Evolutionary conservation across 2,888 invertebrate genomes (phyloP).

Genomic region (Charanyca ferruginea): DNA sequence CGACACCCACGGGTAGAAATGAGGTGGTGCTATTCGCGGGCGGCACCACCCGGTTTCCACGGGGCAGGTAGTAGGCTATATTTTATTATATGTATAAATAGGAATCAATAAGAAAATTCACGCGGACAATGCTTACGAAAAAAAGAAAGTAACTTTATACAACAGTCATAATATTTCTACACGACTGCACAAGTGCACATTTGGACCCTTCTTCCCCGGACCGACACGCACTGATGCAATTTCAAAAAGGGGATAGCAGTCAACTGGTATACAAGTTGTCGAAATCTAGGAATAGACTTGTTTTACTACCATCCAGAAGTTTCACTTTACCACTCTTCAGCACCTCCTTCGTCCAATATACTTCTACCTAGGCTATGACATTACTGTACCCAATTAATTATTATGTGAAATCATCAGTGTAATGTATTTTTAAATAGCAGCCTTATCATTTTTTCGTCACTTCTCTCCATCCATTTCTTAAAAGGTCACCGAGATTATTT

Average conservation of each 20-base stretch:
- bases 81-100: too few species aligned
- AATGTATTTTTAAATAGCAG: not conserved
- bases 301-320: too few species aligned
- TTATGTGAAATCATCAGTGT: too few species aligned
- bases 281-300: not conserved
- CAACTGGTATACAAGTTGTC: constrained; percentile 5
- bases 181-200: constrained; percentile 17
- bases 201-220: constrained; percentile 15
- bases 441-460: constrained; percentile 18
- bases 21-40: too few species aligned
- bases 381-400: not conserved
- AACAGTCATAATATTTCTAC: constrained; percentile 15
- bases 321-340: not conserved
- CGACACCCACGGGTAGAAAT: too few species aligned
- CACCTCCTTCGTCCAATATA: too few species aligned
- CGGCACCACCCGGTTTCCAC: too few species aligned
- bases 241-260: constrained; percentile 3
- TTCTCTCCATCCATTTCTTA: constrained; percentile 11
- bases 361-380: not conserved
- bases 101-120: too few species aligned
- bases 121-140: too few species aligned
- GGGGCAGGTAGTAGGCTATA: too few species aligned
- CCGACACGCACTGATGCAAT: constrained; percentile 39
- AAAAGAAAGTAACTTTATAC: too few species aligned
- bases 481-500: constrained; percentile 37